Base-by-base conservation (phyloP, 1,140 invertebrate genomes). In the Drosophila ercepeae region DNA sequence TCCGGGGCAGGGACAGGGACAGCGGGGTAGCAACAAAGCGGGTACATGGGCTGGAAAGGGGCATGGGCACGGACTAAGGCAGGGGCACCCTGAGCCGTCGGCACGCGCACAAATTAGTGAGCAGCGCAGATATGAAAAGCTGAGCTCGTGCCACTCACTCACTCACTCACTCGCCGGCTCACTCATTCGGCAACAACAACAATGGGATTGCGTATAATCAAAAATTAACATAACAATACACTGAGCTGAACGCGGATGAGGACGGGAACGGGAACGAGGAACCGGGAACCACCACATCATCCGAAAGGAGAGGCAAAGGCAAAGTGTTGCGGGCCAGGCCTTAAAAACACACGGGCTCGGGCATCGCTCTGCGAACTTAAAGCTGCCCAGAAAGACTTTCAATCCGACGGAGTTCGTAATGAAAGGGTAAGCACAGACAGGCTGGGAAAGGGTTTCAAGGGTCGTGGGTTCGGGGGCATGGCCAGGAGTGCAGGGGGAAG, bases 101-200 rank as follows among this genome's bases (percentile, higher is more conserved):
- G 82, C 82, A 88, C 82, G 82, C 82, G 82, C 64, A 67, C 82
- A 86, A 86, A 86, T 86, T 88, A 88, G 81, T 86, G 77, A 74
- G 73, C 78, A 71, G 73, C 36, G 36, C 63, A 65, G 60, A 84
- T 84, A 86, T 73, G 72, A 69, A 77, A 86, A 65, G 64, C 60
- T 53, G 59, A 49, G 64, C 82, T 86, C 82, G 82, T 86, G 81
- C 81, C 81, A 69, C 11, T 57, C 48, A 57, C 54, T 65, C 51
- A 74, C 51, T 59, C 39, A 29, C 61, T 48, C 39, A 27, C 61
- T 29, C 46, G n/a, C 4, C 11, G 1, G 19, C 11, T 25, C 25
- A n/a, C 13, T 16, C 8, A 51, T 21, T 25, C 57, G 53, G 25
- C 52, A 78, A 57, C 63, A 83, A 75, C 70, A 77, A 78, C 75